Percentiles rank a stretch among this genome's conserved stretches.
These are phyloP conservation scores for Nasonia longicornis DNA, from an alignment of 1,140 invertebrate genomes.

Conservation along the genomic window DNA sequence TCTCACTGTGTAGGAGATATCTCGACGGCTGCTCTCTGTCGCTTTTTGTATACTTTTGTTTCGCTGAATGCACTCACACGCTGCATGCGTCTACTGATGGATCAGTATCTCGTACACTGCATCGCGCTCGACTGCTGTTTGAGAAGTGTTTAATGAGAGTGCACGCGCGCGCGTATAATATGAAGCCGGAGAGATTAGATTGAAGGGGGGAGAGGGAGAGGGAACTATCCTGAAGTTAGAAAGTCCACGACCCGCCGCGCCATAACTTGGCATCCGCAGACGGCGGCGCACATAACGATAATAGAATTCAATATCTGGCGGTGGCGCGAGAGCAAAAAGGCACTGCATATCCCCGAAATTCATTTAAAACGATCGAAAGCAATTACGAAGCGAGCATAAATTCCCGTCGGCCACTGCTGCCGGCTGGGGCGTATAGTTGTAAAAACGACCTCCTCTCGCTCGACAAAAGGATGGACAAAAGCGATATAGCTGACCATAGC, in stretches of 20 bases:
- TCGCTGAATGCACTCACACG: background rate
- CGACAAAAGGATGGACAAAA: slow-evolving; percentile 62
- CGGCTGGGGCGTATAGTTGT: background rate
- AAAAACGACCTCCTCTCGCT: slow-evolving; percentile 22
- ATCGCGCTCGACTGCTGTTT: too few species aligned
- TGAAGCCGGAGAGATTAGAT: background rate
- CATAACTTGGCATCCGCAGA: background rate
- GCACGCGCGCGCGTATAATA: background rate
- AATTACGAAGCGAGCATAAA: slow-evolving; percentile 53
- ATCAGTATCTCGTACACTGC: background rate
- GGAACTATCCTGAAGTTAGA: background rate
- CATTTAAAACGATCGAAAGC: slow-evolving; percentile 49
- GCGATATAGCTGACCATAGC: background rate
- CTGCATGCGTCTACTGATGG: background rate
- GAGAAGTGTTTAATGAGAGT: background rate
- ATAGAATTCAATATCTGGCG: slow-evolving; percentile 15
- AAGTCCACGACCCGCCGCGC: background rate
- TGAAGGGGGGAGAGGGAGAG: too few species aligned
- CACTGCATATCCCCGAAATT: slow-evolving; percentile 18
- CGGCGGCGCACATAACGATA: background rate
- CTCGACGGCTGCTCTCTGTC: background rate
- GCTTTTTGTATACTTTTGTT: background rate
- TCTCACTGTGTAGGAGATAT: background rate
- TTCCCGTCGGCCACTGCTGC: background rate
- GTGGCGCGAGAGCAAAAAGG: background rate